Percentiles rank a stretch among this genome's conserved stretches.
Conservation (phyloP, 2,888 invertebrate genomes). For the Agonopterix arenella region DNA sequence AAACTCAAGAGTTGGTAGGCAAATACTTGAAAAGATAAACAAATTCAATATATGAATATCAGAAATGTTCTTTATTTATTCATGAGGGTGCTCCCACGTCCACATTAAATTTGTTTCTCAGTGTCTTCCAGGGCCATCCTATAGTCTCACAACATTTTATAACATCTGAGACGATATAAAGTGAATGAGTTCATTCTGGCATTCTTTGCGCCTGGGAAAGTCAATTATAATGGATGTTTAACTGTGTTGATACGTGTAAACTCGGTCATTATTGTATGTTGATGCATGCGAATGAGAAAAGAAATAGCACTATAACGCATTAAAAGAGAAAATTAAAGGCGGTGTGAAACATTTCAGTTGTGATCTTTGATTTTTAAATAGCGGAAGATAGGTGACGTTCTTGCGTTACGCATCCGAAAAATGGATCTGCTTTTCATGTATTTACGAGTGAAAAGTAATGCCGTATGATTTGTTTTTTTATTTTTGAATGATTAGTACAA, state of each 20-base stretch:
- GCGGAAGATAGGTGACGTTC: too few species aligned
- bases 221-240: conserved; percentile 1
- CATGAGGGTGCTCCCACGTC: conserved; percentile 23
- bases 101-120: conserved; percentile 25
- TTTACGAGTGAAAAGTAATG: too few species aligned
- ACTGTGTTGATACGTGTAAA: background rate
- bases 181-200: background rate
- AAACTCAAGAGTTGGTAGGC: too few species aligned
- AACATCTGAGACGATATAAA: background rate
- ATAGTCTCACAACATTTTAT: conserved; percentile 4
- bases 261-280: background rate
- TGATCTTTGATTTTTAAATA: too few species aligned
- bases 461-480: too few species aligned
- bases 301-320: background rate
- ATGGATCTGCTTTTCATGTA: too few species aligned
- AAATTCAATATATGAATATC: background rate
- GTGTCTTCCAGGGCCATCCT: conserved; percentile 7
- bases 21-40: too few species aligned
- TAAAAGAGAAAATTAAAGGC: too few species aligned
- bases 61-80: conserved; percentile 22
- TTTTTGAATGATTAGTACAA: too few species aligned
- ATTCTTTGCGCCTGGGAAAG: background rate
- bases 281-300: background rate
- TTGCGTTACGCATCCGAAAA: too few species aligned
- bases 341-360: too few species aligned